Evolutionary conservation across 2,113 vertebrate species (phyloP).

Genomic region (Glaucidium brasilianum): DNA sequence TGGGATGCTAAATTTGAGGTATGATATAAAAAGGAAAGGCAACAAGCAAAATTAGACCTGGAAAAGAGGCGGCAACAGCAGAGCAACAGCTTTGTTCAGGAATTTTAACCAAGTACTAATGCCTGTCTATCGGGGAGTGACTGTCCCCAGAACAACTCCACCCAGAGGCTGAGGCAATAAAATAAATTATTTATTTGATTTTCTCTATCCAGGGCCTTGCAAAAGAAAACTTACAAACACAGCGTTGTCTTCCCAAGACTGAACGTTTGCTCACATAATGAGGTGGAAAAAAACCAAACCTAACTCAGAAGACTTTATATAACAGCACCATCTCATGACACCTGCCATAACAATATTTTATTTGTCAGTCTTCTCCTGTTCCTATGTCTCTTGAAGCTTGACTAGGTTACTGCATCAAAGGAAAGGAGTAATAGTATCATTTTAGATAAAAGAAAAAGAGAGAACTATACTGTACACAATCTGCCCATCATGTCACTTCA

Average conservation of each 20-base stretch:
- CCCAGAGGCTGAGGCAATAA: not conserved
- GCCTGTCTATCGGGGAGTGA: not conserved
- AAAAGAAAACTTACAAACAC: constrained; percentile 32
- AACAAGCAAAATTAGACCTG: not conserved
- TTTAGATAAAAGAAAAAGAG: constrained; percentile 38
- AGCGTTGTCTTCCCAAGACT: not conserved
- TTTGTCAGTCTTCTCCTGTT: constrained; percentile 45
- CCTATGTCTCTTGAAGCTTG: constrained; percentile 28
- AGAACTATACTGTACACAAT: constrained; percentile 16
- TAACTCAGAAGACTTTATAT: not conserved
- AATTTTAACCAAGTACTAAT: not conserved
- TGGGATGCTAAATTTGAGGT: not conserved
- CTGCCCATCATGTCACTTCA: constrained; percentile 28
- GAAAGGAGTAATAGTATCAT: constrained; percentile 26
- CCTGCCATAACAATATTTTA: constrained; percentile 54
- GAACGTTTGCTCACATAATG: not conserved
- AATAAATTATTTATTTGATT: not conserved
- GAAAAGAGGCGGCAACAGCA: not conserved
- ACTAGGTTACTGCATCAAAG: constrained; percentile 42
- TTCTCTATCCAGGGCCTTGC: not conserved
- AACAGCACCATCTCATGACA: not conserved
- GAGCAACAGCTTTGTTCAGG: not conserved
- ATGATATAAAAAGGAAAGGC: not conserved
- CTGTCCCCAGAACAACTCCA: not conserved
- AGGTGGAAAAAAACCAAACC: not conserved